These are phyloP conservation scores for Actenoides hombroni DNA, from an alignment of 2,113 vertebrate genomes.

Conservation along the genomic window DNA sequence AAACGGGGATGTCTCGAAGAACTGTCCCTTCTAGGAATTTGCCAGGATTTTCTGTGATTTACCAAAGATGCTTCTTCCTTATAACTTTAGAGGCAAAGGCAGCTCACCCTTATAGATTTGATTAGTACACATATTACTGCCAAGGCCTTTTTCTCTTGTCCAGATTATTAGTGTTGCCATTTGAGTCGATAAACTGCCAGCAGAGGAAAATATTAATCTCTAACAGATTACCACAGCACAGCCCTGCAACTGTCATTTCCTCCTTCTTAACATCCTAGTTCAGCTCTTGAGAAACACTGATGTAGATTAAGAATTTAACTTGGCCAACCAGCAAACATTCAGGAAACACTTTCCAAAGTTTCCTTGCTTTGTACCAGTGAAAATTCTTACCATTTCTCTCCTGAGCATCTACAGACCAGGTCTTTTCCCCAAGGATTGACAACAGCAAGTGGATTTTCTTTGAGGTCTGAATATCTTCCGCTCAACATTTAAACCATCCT, in stretches of 20 bases:
- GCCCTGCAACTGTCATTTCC: neutral
- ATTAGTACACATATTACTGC: neutral
- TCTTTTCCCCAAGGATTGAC: neutral
- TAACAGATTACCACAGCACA: neutral
- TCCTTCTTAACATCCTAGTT: neutral
- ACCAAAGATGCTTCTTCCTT: neutral
- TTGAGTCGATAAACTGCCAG: neutral
- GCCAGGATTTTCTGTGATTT: constrained; percentile 1
- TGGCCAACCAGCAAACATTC: neutral
- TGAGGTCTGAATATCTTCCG: neutral
- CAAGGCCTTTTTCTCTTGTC: neutral
- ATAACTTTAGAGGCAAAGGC: neutral
- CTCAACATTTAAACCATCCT: neutral
- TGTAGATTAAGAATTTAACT: neutral
- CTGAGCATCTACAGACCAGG: neutral
- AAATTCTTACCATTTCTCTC: neutral
- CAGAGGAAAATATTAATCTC: neutral
- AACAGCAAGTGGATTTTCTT: neutral
- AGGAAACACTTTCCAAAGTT: neutral
- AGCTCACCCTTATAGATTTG: neutral
- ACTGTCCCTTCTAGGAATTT: constrained; percentile 29
- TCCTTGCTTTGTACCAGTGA: neutral
- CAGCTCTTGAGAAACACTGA: neutral
- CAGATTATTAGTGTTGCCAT: neutral
- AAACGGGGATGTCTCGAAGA: neutral